These are phyloP conservation scores for Nannospalax galili DNA, from an alignment of 2,113 vertebrate genomes.

Conservation along the genomic window DNA sequence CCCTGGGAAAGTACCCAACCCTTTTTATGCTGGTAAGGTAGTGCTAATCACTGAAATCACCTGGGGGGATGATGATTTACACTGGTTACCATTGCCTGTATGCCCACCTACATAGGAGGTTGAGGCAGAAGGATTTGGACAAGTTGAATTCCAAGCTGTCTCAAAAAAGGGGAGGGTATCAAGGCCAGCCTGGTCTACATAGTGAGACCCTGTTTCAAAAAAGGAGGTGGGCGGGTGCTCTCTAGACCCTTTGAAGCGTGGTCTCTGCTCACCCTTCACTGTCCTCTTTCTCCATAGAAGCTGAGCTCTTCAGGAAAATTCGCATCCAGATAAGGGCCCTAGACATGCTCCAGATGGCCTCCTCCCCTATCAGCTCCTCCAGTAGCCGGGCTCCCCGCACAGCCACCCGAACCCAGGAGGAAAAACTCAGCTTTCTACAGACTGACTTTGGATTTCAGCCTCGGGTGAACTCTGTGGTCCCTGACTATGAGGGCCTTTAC, in stretches of 20 bases:
- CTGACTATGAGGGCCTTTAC: slow-evolving; percentile 92
- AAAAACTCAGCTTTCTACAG: slow-evolving; percentile 91
- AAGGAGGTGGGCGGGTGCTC: not conserved
- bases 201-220: not conserved
- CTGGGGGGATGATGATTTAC: not conserved
- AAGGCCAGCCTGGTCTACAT: not conserved
- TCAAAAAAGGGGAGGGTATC: no score
- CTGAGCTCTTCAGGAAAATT: slow-evolving; percentile 89
- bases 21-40: not conserved
- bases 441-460: slow-evolving; percentile 92
- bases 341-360: slow-evolving; percentile 84
- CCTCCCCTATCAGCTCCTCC: slow-evolving; percentile 79
- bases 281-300: slow-evolving; percentile 85
- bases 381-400: slow-evolving; percentile 73
- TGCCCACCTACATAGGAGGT: not conserved
- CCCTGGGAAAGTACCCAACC: not conserved
- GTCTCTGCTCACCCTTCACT: slow-evolving; percentile 36
- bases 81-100: not conserved
- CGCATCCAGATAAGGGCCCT: slow-evolving; percentile 87
- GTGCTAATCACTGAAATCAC: not conserved
- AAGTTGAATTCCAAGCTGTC: not conserved
- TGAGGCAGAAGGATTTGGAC: not conserved
- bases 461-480: slow-evolving; percentile 88
- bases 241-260: not conserved
- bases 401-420: slow-evolving; percentile 86